phyloP scores from a whole-genome alignment of 2,113 vertebrate genomes.

The Calyptommatus sinebrachiatus region DNA sequence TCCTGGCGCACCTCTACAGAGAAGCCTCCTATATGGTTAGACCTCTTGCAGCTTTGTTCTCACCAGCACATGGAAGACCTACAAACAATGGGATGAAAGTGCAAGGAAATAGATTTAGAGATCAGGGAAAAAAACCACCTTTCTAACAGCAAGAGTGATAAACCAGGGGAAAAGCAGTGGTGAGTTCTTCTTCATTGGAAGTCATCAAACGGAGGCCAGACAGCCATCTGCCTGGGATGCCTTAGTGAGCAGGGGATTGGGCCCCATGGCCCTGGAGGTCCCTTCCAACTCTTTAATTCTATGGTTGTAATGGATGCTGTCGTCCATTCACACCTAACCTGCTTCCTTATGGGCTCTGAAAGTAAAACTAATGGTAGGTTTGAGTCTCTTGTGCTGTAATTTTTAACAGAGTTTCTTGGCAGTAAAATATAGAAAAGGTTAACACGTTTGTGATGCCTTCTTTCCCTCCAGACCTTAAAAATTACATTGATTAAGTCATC shows the following conservation, averaged over 20 bases:
- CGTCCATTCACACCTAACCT: background rate
- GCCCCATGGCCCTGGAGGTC: background rate
- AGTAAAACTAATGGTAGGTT: background rate
- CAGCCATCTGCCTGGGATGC: too few relatives aligned
- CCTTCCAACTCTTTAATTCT: background rate
- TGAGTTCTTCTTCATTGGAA: too few relatives aligned
- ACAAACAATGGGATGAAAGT: too few relatives aligned
- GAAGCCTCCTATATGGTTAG: too few relatives aligned
- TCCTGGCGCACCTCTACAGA: too few relatives aligned
- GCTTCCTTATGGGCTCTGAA: background rate
- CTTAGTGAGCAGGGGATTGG: too few relatives aligned
- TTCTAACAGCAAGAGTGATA: too few relatives aligned
- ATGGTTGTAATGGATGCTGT: background rate
- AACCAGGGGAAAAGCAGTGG: too few relatives aligned
- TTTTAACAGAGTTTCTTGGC: conserved; percentile 27
- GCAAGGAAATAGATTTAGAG: too few relatives aligned
- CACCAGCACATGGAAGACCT: background rate
- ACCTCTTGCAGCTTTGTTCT: too few relatives aligned
- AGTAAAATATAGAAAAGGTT: conserved; percentile 39
- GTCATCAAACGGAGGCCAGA: too few relatives aligned
- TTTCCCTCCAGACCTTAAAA: conserved; percentile 37
- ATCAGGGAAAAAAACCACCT: too few relatives aligned
- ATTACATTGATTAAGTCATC: conserved; percentile 27
- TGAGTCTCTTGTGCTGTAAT: conserved; percentile 30
- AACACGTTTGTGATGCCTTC: conserved; percentile 33